Percentiles rank a stretch among this genome's conserved stretches.
Evolutionary conservation across 2,888 invertebrate species (phyloP).

Genomic region (Mylabris sibirica): DNA sequence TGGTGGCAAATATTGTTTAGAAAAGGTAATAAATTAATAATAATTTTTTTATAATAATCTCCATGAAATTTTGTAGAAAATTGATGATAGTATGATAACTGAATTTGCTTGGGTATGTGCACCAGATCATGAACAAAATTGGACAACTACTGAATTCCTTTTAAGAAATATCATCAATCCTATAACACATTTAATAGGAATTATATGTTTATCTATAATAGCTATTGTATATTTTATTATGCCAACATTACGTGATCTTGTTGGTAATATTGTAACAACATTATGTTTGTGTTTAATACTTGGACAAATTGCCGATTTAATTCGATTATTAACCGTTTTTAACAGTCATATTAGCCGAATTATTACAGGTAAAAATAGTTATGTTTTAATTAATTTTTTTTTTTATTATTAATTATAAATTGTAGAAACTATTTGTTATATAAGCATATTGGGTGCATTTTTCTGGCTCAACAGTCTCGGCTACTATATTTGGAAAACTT

Average conservation of each 20-base stretch:
- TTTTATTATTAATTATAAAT: slow-evolving; percentile 35
- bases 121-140: slow-evolving; percentile 74
- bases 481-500: slow-evolving; percentile 89
- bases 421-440: slow-evolving; percentile 78
- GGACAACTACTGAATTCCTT: slow-evolving; percentile 77
- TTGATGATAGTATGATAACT: slow-evolving; percentile 66
- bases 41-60: neutral
- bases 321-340: slow-evolving; percentile 80
- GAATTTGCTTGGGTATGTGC: slow-evolving; percentile 78
- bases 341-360: slow-evolving; percentile 82
- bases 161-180: slow-evolving; percentile 81
- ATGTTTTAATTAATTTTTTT: neutral
- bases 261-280: slow-evolving; percentile 85
- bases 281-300: slow-evolving; percentile 80
- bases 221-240: slow-evolving; percentile 84
- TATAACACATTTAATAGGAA: slow-evolving; percentile 76
- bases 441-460: slow-evolving; percentile 80
- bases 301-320: slow-evolving; percentile 79
- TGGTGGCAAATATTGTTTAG: slow-evolving; percentile 81
- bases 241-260: slow-evolving; percentile 81
- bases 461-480: slow-evolving; percentile 88
- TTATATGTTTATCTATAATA: slow-evolving; percentile 73
- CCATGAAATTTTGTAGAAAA: slow-evolving; percentile 66
- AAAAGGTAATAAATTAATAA: slow-evolving; percentile 67
- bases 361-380: slow-evolving; percentile 71